phyloP scores from a whole-genome alignment of 23 tunicate species.

The Aplidium turbinatum region DNA sequence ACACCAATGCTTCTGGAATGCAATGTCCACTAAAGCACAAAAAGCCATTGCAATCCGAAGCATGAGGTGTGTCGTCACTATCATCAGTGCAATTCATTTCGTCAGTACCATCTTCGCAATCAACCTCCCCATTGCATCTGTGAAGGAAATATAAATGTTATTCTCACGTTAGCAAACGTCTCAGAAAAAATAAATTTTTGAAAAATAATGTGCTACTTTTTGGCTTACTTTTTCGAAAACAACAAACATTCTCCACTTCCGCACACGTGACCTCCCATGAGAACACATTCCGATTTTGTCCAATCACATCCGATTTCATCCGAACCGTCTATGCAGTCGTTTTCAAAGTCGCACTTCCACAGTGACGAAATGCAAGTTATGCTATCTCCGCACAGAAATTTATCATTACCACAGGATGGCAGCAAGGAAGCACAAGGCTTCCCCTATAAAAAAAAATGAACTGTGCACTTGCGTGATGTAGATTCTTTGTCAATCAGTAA shows the following conservation, averaged over 20 bases:
- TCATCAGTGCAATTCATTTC: conserved; percentile 33
- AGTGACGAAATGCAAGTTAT: conserved; percentile 40
- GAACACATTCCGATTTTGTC: conserved; percentile 17
- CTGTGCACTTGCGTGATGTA: background rate
- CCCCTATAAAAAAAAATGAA: conserved; percentile 15
- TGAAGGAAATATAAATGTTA: background rate
- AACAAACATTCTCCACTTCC: conserved; percentile 18
- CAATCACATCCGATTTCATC: conserved; percentile 64
- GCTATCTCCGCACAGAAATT: conserved; percentile 41
- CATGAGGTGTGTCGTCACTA: background rate
- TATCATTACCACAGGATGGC: conserved; percentile 30
- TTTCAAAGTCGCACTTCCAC: conserved; percentile 75
- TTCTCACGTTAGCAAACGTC: background rate
- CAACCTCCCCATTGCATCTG: conserved; percentile 50
- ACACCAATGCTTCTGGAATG: conserved; percentile 34
- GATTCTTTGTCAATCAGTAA: too few relatives aligned
- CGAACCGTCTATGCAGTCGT: conserved; percentile 72
- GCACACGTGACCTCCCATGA: conserved; percentile 32
- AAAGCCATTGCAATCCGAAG: conserved; percentile 23
- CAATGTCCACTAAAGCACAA: conserved; percentile 61
- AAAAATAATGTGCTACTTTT: too few relatives aligned
- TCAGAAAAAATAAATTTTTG: background rate
- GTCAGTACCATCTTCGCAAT: conserved; percentile 47
- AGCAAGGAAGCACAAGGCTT: background rate
- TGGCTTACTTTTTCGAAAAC: conserved; percentile 8